These are phyloP conservation scores for Alfaro cultratus DNA, from an alignment of 2,797 vertebrate genomes.

Conservation along the genomic window DNA sequence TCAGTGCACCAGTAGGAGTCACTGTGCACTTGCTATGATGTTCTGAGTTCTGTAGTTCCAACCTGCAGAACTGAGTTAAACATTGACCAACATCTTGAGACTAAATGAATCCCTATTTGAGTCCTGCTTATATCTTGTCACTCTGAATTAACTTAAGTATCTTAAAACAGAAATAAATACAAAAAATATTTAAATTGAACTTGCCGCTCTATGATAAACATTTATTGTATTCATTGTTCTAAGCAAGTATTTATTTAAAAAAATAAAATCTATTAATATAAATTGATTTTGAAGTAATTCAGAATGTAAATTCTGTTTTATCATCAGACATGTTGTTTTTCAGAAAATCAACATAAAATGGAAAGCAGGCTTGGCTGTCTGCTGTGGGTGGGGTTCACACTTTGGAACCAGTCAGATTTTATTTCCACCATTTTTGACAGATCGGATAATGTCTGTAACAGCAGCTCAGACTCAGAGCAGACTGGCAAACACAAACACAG, in stretches of 20 bases:
- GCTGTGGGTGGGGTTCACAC: constrained; percentile 42
- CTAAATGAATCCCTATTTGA: constrained; percentile 30
- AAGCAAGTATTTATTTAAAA: constrained; percentile 3
- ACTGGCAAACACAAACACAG: constrained; percentile 5
- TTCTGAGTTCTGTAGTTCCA: constrained; percentile 8
- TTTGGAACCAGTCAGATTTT: constrained; percentile 30
- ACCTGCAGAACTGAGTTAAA: constrained; percentile 63
- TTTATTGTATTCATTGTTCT: constrained; percentile 6
- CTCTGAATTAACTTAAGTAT: constrained; percentile 20
- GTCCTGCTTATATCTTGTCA: constrained; percentile 11
- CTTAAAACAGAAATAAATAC: not conserved
- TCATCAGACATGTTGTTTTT: not conserved
- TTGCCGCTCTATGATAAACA: constrained; percentile 1
- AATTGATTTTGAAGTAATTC: not conserved
- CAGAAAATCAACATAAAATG: not conserved
- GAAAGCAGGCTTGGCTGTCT: not conserved
- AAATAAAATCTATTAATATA: not conserved
- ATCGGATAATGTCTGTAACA: constrained; percentile 42
- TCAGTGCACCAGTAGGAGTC: constrained; percentile 50
- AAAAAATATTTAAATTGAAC: constrained; percentile 7
- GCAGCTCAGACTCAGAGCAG: constrained; percentile 13
- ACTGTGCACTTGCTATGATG: constrained; percentile 54
- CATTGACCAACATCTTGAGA: constrained; percentile 41
- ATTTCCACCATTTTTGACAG: constrained; percentile 42
- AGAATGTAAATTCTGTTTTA: not conserved